A percentile compares a stretch with the other conserved stretches of the same genome.
Evolutionary conservation across 2,113 vertebrate genomes (phyloP).

Genomic region (Tachycineta bicolor): DNA sequence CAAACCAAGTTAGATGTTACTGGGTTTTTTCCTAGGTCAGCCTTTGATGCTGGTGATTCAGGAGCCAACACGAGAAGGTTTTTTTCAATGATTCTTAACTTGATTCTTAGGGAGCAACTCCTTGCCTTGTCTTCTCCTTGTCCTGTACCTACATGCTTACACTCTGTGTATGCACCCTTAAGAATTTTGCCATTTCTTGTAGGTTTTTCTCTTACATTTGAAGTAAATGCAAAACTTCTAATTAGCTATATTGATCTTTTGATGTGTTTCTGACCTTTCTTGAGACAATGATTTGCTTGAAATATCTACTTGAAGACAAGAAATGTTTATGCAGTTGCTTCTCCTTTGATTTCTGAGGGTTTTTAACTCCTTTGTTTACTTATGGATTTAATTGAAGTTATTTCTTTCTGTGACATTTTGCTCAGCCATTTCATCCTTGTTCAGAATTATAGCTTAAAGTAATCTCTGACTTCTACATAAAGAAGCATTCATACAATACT

Average conservation of each 20-base stretch:
- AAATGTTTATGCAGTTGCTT: not conserved
- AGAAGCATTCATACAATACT: not conserved
- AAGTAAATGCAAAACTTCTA: not conserved
- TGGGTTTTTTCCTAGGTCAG: not conserved
- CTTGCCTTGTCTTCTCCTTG: not conserved
- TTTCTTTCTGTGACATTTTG: not conserved
- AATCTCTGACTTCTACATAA: not conserved
- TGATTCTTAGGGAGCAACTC: not conserved
- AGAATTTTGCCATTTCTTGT: not conserved
- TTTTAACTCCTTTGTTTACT: not conserved
- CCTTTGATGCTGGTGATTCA: not conserved
- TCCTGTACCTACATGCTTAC: not conserved
- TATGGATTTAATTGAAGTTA: not conserved
- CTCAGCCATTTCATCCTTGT: not conserved
- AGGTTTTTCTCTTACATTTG: not conserved
- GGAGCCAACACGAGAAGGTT: not conserved
- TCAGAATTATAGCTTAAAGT: not conserved
- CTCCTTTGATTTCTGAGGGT: not conserved
- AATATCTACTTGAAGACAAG: not conserved
- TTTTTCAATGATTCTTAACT: not conserved
- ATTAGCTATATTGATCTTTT: not conserved
- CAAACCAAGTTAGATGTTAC: not conserved
- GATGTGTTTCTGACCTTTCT: not conserved
- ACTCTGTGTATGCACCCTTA: not conserved
- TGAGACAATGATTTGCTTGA: not conserved